Base-by-base conservation (phyloP, 2,113 vertebrate species). In the Lophius piscatorius region DNA sequence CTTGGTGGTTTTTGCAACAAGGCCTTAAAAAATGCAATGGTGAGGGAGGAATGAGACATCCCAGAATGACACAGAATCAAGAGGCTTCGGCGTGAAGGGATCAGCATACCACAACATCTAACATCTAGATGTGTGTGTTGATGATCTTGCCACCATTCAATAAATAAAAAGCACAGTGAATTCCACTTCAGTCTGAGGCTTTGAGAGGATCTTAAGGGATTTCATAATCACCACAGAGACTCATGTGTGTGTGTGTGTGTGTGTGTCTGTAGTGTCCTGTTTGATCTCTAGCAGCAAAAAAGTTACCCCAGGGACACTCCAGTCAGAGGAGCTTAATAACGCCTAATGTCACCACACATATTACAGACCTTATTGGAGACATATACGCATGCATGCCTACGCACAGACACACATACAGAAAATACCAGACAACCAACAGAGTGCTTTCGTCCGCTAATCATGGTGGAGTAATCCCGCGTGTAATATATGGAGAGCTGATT, bases 91-190 rank as follows among this genome's bases (percentile, higher is more conserved):
- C n/a, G n/a, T n/a, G n/a, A n/a, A n/a, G n/a, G n/a, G n/a, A n/a
- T n/a, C n/a, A n/a, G n/a, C n/a, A n/a, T n/a, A n/a, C n/a, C n/a
- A n/a, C n/a, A n/a, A n/a, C n/a, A n/a, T n/a, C n/a, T n/a, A n/a
- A n/a, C n/a, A n/a, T 23, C n/a, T 20, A 9, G 3, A 23, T 39
- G 57, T 35, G 33, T 13, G 33, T 35, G 5, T 13, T 14, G 5
- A 6, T 35, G 33, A 4, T 35, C 12, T 35, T 14, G 21, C 40
- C 35, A 33, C 35, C 44, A 49, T 33, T 94, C 92, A 94, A 94
- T 96, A 98, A 98, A 96, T 96, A 98, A 95, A 93, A 94, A 90
- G 91, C 91, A 93, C 42, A 94, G 93, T 91, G 91, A 94, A 94
- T 93, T 93, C 93, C 92, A 91, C 85, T 93, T 95, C 94, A 98